A percentile compares a stretch with the other conserved stretches of the same genome.
phyloP scores from a whole-genome alignment of 2,797 vertebrate genomes.

The Orestias chungarensis region DNA sequence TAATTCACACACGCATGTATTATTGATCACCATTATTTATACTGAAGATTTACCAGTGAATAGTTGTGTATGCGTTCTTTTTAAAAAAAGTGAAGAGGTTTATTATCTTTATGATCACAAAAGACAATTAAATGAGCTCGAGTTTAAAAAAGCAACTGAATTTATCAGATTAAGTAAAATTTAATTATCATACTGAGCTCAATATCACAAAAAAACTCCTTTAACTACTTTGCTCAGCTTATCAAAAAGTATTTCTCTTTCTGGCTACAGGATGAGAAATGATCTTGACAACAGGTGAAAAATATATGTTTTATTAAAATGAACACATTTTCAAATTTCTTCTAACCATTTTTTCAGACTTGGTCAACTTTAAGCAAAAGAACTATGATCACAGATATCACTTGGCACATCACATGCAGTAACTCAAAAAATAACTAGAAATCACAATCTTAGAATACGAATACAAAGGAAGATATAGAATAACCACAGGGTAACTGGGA shows the following conservation, averaged over 20 bases:
- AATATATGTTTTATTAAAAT: too few species aligned
- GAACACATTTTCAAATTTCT: background rate
- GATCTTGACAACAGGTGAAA: background rate
- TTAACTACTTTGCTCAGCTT: background rate
- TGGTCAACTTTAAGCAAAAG: too few species aligned
- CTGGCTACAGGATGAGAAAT: background rate
- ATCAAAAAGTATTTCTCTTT: background rate
- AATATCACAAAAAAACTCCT: background rate
- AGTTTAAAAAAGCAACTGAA: background rate
- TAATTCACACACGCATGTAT: slow-evolving; percentile 7
- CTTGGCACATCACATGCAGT: background rate
- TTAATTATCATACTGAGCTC: too few species aligned
- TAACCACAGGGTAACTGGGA: too few species aligned
- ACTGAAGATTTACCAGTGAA: background rate
- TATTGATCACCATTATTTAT: background rate
- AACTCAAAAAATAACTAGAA: background rate
- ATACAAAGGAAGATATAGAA: background rate
- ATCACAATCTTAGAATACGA: background rate
- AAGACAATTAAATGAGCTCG: too few species aligned
- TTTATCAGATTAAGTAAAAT: background rate
- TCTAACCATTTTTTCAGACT: background rate
- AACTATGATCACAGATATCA: background rate
- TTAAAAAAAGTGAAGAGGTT: background rate
- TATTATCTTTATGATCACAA: too few species aligned
- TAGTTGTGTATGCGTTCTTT: background rate